phyloP scores from a whole-genome alignment of 2,113 vertebrate genomes.

The rat (Rattus norvegicus) region DNA sequence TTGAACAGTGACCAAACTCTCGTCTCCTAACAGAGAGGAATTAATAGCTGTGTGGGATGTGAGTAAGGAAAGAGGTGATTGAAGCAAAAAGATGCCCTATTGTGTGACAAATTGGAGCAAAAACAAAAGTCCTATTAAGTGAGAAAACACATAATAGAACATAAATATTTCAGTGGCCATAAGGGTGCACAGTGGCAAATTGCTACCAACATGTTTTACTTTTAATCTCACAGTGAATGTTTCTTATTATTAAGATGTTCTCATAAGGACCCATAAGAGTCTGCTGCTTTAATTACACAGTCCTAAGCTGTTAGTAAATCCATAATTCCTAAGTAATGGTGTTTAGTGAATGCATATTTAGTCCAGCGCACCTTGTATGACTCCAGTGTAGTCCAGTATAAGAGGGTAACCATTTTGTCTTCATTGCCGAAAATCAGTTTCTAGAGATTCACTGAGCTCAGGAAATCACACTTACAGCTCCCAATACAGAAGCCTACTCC shows the following conservation, averaged over 20 bases:
- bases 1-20: neutral
- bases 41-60: neutral
- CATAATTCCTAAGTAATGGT: neutral
- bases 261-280: neutral
- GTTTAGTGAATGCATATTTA: neutral
- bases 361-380: neutral
- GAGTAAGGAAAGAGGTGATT: neutral
- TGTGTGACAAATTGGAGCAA: no score
- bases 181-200: neutral
- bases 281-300: neutral
- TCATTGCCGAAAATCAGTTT: constrained; percentile 14
- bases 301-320: neutral
- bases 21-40: neutral
- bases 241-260: constrained; percentile 29
- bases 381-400: neutral
- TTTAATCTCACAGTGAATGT: neutral
- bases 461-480: constrained; percentile 13
- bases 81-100: neutral
- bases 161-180: neutral
- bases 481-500: neutral
- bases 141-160: neutral
- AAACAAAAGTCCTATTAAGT: no score
- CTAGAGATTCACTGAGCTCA: neutral
- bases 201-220: neutral
- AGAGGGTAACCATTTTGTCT: constrained; percentile 36